Evolutionary conservation across 2,888 invertebrate genomes (phyloP).

Genomic region (Tupiocoris notatus): DNA sequence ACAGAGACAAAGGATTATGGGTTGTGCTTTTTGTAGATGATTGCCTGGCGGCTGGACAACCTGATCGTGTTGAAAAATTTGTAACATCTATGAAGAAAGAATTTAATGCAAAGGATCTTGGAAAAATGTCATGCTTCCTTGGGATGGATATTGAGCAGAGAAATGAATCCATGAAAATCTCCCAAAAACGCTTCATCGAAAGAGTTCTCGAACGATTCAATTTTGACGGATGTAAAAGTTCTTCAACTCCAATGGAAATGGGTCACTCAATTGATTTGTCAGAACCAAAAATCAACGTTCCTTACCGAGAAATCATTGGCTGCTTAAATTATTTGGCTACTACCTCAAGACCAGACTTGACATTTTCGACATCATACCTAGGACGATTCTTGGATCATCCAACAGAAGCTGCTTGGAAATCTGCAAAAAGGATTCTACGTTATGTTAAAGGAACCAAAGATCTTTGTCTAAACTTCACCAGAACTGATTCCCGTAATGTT

Average conservation of each 20-base stretch:
- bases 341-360: constrained; percentile 41
- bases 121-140: background rate
- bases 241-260: constrained; percentile 39
- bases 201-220: constrained; percentile 27
- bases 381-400: constrained; percentile 44
- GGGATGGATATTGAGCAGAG: constrained; percentile 15
- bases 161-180: constrained; percentile 26
- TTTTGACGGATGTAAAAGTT: constrained; percentile 29
- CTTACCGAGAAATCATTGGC: constrained; percentile 43
- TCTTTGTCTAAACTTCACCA: background rate
- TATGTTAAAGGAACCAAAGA: constrained; percentile 14
- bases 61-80: background rate
- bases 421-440: constrained; percentile 31
- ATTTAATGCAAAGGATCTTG: constrained; percentile 14
- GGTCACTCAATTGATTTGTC: constrained; percentile 8
- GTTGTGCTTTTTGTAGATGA: constrained; percentile 11
- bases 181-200: constrained; percentile 27
- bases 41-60: background rate
- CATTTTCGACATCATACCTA: constrained; percentile 38
- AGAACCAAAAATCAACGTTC: constrained; percentile 28
- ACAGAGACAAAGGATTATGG: background rate
- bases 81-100: background rate
- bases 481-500: background rate
- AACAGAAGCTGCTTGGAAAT: constrained; percentile 34
- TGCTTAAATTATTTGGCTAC: constrained; percentile 41